Conservation (phyloP, 1,140 invertebrate genomes). For the Leptinotarsa undecemlineata region DNA sequence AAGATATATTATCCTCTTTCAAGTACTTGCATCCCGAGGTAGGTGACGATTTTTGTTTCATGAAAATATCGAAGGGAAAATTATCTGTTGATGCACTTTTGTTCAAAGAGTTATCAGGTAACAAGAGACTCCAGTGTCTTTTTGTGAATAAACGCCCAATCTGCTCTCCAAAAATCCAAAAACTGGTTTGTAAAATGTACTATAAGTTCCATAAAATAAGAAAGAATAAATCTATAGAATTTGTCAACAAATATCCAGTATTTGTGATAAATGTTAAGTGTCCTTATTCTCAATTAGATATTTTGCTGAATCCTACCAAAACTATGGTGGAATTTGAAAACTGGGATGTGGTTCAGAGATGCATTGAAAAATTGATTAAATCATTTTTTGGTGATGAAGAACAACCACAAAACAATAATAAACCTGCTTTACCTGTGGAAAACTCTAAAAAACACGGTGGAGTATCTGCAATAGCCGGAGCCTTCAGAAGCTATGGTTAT, state of each 20-base stretch:
- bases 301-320: conserved; percentile 60
- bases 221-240: conserved; percentile 16
- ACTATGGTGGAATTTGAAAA: conserved; percentile 65
- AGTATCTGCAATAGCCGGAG: conserved; percentile 45
- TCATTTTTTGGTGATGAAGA: conserved; percentile 27
- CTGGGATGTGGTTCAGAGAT: conserved; percentile 59
- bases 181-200: conserved; percentile 56
- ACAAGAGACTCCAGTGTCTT: conserved; percentile 63
- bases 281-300: conserved; percentile 62
- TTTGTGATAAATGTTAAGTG: conserved; percentile 67
- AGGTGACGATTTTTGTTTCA: conserved; percentile 55
- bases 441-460: conserved; percentile 38
- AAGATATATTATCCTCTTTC: conserved; percentile 60
- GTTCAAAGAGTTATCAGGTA: conserved; percentile 55
- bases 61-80: conserved; percentile 58
- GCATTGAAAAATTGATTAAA: conserved; percentile 59
- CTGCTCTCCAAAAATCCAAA: conserved; percentile 60
- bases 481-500: conserved; percentile 40
- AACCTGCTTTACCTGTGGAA: not conserved
- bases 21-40: conserved; percentile 58
- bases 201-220: conserved; percentile 41
- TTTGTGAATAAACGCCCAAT: conserved; percentile 66
- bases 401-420: not conserved
- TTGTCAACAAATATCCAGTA: conserved; percentile 56
- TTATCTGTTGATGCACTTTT: conserved; percentile 63